phyloP scores from a whole-genome alignment of 2,113 vertebrate genomes.

The Heliornis fulica region DNA sequence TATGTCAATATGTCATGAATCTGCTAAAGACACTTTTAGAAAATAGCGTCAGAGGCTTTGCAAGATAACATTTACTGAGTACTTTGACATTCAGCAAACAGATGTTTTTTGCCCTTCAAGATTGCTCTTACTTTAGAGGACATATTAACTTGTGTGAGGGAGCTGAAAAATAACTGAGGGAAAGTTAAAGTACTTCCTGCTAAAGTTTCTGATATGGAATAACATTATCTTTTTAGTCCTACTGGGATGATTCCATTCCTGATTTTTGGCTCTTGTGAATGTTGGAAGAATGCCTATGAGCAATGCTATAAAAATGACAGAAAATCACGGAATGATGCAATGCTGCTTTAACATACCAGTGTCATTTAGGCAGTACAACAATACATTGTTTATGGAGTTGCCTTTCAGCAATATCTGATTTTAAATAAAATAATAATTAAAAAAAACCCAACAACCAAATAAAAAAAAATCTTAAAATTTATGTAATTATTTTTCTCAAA shows the following conservation, averaged over 20 bases:
- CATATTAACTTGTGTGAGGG: background rate
- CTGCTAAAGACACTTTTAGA: background rate
- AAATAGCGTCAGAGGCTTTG: background rate
- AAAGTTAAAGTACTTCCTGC: background rate
- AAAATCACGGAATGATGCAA: background rate
- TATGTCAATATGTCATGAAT: background rate
- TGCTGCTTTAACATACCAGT: background rate
- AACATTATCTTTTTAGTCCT: background rate
- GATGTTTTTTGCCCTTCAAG: background rate
- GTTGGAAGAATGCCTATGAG: background rate
- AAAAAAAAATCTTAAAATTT: background rate
- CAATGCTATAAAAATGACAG: background rate
- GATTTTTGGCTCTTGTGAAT: background rate
- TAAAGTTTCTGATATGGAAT: background rate
- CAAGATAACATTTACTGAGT: background rate
- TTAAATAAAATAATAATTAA: too few relatives aligned
- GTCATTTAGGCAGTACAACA: background rate
- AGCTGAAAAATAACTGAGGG: background rate
- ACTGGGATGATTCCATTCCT: background rate
- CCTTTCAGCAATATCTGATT: background rate
- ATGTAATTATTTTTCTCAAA: background rate
- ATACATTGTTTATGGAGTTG: background rate
- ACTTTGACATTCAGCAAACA: background rate
- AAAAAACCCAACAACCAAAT: too few relatives aligned
- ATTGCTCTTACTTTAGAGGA: background rate